Conservation (phyloP, 23 tunicate genomes). For the Aplidium turbinatum region DNA sequence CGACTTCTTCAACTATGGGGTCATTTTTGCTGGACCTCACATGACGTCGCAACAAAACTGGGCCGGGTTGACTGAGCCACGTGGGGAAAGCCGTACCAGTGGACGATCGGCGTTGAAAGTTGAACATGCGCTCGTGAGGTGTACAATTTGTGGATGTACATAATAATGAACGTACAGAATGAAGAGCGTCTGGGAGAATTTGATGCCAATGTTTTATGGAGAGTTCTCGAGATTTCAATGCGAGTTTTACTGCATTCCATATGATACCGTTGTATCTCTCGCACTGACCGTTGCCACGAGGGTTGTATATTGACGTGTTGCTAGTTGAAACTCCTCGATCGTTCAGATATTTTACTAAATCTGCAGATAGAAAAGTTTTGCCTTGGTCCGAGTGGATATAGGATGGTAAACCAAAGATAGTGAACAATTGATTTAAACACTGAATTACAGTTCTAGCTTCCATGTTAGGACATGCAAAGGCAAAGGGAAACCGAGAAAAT, state of each 20-base stretch:
- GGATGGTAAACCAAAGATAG: neutral
- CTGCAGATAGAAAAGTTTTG: constrained; percentile 2
- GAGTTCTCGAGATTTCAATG: constrained; percentile 13
- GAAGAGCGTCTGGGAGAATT: constrained; percentile 21
- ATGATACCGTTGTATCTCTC: constrained; percentile 23
- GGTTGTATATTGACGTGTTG: constrained; percentile 12
- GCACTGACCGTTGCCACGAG: constrained; percentile 31
- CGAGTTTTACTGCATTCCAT: constrained; percentile 1
- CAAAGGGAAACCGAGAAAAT: constrained; percentile 18
- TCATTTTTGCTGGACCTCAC: neutral
- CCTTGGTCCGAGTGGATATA: constrained; percentile 21
- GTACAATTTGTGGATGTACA: constrained; percentile 30
- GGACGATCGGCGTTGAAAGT: neutral
- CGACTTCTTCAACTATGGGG: constrained; percentile 19
- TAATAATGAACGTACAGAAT: constrained; percentile 6
- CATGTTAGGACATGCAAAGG: constrained; percentile 10
- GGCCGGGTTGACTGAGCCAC: constrained; percentile 27
- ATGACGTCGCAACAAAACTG: neutral
- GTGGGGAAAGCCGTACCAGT: constrained; percentile 9
- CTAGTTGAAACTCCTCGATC: constrained; percentile 19
- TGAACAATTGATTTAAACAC: neutral
- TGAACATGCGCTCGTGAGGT: constrained; percentile 24
- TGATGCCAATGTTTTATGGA: constrained; percentile 15
- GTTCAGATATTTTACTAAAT: neutral
- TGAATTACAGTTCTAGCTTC: constrained; percentile 7